A percentile compares a stretch with the other conserved stretches of the same genome.
phyloP scores from a whole-genome alignment of 2,888 invertebrate genomes.

The Nymphalis c-album region DNA sequence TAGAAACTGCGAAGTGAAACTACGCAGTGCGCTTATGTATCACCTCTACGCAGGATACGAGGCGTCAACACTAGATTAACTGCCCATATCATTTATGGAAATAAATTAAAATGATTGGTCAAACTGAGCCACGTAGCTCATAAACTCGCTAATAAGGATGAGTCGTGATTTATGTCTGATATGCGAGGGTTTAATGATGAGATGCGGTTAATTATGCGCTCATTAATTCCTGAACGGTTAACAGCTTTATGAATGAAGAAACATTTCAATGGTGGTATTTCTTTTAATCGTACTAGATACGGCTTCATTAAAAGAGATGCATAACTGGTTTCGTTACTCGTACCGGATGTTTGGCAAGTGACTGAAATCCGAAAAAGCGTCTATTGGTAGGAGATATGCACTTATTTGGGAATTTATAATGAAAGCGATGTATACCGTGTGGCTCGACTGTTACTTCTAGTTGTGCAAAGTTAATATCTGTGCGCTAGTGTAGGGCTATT shows the following conservation, averaged over 20 bases:
- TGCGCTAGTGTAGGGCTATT: not conserved
- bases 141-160: conserved; percentile 46
- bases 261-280: conserved; percentile 32
- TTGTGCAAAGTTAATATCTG: not conserved
- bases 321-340: conserved; percentile 31
- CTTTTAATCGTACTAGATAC: conserved; percentile 34
- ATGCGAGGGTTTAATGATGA: conserved; percentile 32
- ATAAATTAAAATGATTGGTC: conserved; percentile 61
- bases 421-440: no score
- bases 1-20: conserved; percentile 17
- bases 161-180: conserved; percentile 41
- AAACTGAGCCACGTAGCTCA: conserved; percentile 40
- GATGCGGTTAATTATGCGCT: conserved; percentile 35
- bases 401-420: conserved; percentile 13
- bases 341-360: conserved; percentile 35
- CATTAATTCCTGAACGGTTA: conserved; percentile 34
- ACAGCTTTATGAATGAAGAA: conserved; percentile 38
- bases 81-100: conserved; percentile 57
- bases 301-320: conserved; percentile 37
- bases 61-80: conserved; percentile 48
- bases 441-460: not conserved
- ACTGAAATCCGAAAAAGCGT: conserved; percentile 28
- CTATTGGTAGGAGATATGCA: conserved; percentile 18
- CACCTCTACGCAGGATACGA: conserved; percentile 36
- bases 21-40: conserved; percentile 13